Percentiles rank a stretch among this genome's conserved stretches.
phyloP scores from a whole-genome alignment of 2,888 invertebrate species.

The Scaptomyza caliginosa region DNA sequence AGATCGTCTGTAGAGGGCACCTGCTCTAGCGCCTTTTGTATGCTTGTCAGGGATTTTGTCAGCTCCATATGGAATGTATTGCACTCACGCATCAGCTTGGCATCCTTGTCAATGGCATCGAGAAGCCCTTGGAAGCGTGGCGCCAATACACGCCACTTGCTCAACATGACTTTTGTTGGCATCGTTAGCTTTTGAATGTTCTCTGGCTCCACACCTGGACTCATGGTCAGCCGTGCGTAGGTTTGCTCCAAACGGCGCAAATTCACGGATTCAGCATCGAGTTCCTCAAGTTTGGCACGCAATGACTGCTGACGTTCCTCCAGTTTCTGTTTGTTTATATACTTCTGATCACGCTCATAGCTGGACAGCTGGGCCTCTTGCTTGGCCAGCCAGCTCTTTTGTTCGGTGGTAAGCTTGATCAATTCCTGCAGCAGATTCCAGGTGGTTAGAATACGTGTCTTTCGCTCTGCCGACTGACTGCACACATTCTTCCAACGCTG shows the following conservation, averaged over 20 bases:
- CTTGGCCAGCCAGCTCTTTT: slow-evolving; percentile 87
- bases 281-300: slow-evolving; percentile 85
- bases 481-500: slow-evolving; percentile 92
- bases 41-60: slow-evolving; percentile 88
- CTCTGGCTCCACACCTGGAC: slow-evolving; percentile 88
- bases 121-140: slow-evolving; percentile 86
- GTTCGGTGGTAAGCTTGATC: slow-evolving; percentile 85
- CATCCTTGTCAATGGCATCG: slow-evolving; percentile 86
- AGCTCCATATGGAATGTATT: slow-evolving; percentile 89
- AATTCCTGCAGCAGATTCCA: slow-evolving; percentile 88
- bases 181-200: slow-evolving; percentile 87
- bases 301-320: slow-evolving; percentile 86
- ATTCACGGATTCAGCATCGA: slow-evolving; percentile 86
- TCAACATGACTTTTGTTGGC: slow-evolving; percentile 86
- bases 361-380: slow-evolving; percentile 87
- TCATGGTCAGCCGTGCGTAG: slow-evolving; percentile 88
- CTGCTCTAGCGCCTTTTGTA: slow-evolving; percentile 90
- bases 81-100: slow-evolving; percentile 88
- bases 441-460: slow-evolving; percentile 87
- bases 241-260: slow-evolving; percentile 88
- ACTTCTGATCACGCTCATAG: slow-evolving; percentile 87
- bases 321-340: slow-evolving; percentile 86
- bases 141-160: slow-evolving; percentile 88
- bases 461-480: slow-evolving; percentile 89
- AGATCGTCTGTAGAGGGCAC: slow-evolving; percentile 86